These are phyloP conservation scores for Propithecus coquereli DNA, from an alignment of 2,113 vertebrate genomes.

Conservation along the genomic window DNA sequence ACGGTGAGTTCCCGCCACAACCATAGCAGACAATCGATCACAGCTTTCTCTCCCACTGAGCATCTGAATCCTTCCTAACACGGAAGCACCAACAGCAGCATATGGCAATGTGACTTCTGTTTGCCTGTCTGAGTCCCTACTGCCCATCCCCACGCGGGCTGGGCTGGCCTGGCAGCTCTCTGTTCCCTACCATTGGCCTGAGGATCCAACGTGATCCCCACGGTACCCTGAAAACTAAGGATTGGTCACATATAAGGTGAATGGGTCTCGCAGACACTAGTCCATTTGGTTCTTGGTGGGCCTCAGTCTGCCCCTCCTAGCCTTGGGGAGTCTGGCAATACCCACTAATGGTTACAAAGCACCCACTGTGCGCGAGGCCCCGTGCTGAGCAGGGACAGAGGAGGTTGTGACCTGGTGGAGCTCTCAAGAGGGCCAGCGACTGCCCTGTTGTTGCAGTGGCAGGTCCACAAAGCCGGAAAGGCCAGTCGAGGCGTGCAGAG, in stretches of 20 bases:
- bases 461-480: neutral
- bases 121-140: neutral
- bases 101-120: rapidly evolving
- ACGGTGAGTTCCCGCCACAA: too few relatives aligned
- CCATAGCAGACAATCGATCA: neutral
- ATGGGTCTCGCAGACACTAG: too few relatives aligned
- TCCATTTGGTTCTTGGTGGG: neutral
- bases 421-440: neutral
- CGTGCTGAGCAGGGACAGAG: neutral
- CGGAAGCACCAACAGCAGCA: neutral
- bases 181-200: too few relatives aligned
- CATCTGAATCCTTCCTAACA: neutral
- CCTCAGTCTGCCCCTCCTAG: neutral
- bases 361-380: rapidly evolving
- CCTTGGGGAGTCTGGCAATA: too few relatives aligned
- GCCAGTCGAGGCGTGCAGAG: neutral
- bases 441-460: rapidly evolving
- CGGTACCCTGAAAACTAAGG: neutral
- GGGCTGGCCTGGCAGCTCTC: too few relatives aligned
- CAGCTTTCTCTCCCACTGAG: neutral
- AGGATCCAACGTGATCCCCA: neutral
- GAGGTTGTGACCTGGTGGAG: neutral
- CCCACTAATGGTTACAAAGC: too few relatives aligned
- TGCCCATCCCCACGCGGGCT: neutral
- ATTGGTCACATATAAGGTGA: too few relatives aligned